phyloP scores from a whole-genome alignment of 2,113 vertebrate genomes.

The Cariama cristata region DNA sequence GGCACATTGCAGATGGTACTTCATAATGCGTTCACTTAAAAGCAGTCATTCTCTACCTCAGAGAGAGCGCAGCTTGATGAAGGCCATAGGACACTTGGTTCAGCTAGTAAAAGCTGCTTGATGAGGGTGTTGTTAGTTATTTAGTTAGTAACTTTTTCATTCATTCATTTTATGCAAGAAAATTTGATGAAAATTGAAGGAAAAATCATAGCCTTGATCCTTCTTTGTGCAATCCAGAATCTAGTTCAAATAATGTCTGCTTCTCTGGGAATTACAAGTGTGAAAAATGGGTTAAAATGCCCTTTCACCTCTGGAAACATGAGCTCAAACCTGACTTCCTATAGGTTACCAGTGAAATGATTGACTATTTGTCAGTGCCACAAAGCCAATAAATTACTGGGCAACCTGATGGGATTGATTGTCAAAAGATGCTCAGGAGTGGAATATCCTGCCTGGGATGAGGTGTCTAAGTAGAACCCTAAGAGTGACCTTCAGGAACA shows the following conservation, averaged over 20 bases:
- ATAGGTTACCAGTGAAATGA: not conserved
- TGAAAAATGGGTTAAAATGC: conserved; percentile 43
- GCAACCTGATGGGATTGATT: conserved; percentile 17
- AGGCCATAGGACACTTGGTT: conserved; percentile 67
- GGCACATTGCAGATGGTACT: conserved; percentile 63
- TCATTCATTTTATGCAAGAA: conserved; percentile 54
- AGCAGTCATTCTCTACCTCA: conserved; percentile 57
- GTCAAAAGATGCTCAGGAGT: not conserved
- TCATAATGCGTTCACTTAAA: conserved; percentile 54
- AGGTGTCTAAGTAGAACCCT: not conserved
- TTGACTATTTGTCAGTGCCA: conserved; percentile 15
- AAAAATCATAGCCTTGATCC: conserved; percentile 44
- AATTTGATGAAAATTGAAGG: conserved; percentile 20
- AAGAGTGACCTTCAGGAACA: conserved; percentile 6
- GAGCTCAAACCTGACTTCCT: conserved; percentile 16
- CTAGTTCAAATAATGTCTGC: not conserved
- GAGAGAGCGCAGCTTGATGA: conserved; percentile 52
- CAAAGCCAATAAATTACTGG: conserved; percentile 18
- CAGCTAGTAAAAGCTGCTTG: conserved; percentile 64
- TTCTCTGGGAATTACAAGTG: not conserved
- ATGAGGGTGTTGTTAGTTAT: conserved; percentile 31
- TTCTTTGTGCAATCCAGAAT: conserved; percentile 4
- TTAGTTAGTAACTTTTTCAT: conserved; percentile 53
- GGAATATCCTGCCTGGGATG: not conserved
- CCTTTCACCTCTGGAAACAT: conserved; percentile 43